phyloP scores from a whole-genome alignment of 2,888 invertebrate genomes.

The Agrotis segetum region DNA sequence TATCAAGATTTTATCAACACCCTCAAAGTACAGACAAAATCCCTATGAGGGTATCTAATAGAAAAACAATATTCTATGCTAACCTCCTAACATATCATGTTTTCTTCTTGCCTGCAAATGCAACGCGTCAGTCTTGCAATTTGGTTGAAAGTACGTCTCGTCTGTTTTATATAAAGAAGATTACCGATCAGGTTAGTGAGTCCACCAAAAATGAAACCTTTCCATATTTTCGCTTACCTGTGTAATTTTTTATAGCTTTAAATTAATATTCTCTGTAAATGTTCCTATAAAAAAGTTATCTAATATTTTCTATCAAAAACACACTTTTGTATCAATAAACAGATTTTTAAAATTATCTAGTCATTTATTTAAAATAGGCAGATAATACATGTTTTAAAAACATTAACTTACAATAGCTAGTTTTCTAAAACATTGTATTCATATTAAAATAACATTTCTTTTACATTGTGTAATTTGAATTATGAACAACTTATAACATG shows the following conservation, averaged over 20 bases:
- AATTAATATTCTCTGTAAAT: neutral
- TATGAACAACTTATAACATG: slow-evolving; percentile 7
- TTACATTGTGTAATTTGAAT: slow-evolving; percentile 3
- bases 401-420: no score
- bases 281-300: neutral
- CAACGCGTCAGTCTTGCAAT: slow-evolving; percentile 15
- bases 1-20: neutral
- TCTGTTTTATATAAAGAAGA: slow-evolving; percentile 16
- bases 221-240: no score
- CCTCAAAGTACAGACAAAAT: neutral
- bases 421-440: no score
- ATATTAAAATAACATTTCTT: neutral
- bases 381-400: no score
- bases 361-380: no score
- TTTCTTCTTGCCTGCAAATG: neutral
- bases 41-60: slow-evolving; percentile 24
- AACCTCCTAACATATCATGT: slow-evolving; percentile 13
- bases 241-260: neutral
- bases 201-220: neutral
- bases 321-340: no score
- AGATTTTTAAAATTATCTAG: no score
- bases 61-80: neutral
- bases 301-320: no score
- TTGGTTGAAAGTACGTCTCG: slow-evolving; percentile 5
- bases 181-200: slow-evolving; percentile 41